These are phyloP conservation scores for Gerris lacustris DNA, from an alignment of 2,888 invertebrate species.

Conservation along the genomic window DNA sequence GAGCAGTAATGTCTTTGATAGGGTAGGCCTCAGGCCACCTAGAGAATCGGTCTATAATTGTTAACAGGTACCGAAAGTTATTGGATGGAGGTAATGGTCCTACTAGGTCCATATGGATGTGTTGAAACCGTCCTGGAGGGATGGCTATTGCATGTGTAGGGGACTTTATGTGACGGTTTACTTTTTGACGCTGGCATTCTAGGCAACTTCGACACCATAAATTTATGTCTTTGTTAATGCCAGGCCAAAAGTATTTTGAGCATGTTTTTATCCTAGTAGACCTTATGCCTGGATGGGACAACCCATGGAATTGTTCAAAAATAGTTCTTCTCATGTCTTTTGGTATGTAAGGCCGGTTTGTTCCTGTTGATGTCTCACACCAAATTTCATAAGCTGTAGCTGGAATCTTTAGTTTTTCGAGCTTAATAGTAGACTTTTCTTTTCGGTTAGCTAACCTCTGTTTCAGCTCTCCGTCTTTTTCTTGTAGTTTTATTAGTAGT, in stretches of 20 bases:
- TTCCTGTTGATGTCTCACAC: constrained; percentile 25
- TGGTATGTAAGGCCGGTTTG: constrained; percentile 21
- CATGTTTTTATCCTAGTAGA: constrained; percentile 32
- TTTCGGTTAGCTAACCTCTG: neutral
- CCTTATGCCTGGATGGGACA: constrained; percentile 30
- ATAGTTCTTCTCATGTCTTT: constrained; percentile 15
- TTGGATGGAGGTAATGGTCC: constrained; percentile 22
- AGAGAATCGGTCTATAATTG: constrained; percentile 34
- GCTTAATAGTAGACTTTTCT: neutral
- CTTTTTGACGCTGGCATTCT: constrained; percentile 34
- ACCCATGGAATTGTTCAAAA: constrained; percentile 28
- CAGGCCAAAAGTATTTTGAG: constrained; percentile 36
- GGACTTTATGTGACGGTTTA: constrained; percentile 32
- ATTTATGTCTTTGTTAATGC: constrained; percentile 33
- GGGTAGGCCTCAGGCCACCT: constrained; percentile 37
- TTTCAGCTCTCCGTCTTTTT: neutral
- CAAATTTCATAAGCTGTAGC: neutral
- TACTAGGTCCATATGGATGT: no score
- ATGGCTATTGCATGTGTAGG: constrained; percentile 29
- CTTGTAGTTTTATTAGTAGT: neutral
- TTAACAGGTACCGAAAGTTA: constrained; percentile 33
- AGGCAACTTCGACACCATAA: constrained; percentile 34
- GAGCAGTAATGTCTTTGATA: constrained; percentile 35
- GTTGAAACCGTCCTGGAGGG: constrained; percentile 32
- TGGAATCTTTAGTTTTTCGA: neutral